Evolutionary conservation across 1,140 invertebrate species (phyloP).

Genomic region (Drosophila pseudoobscura): DNA sequence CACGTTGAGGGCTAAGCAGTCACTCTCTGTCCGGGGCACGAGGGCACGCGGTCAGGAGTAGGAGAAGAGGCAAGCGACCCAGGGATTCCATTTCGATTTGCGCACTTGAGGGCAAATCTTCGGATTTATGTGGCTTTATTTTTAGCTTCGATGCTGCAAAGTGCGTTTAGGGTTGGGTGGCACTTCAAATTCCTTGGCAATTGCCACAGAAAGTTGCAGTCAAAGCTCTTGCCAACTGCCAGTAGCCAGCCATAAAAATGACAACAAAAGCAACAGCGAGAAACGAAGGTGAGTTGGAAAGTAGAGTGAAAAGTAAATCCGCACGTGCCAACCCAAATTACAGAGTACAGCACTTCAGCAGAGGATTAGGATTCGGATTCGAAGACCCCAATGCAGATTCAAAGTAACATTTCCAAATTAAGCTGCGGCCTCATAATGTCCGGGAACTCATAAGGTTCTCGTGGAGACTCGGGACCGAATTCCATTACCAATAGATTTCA

Average conservation of each 20-base stretch:
- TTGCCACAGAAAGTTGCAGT: no score
- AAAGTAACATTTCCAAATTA: slow-evolving; percentile 37
- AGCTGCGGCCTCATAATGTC: slow-evolving; percentile 24
- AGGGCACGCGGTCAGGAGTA: background rate
- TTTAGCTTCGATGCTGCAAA: slow-evolving; percentile 45
- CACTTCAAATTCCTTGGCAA: background rate
- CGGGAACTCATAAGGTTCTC: slow-evolving; percentile 5
- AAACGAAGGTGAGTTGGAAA: slow-evolving; percentile 45
- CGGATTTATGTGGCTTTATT: slow-evolving; percentile 71
- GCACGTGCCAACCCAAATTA: slow-evolving; percentile 47
- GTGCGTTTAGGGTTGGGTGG: slow-evolving; percentile 25
- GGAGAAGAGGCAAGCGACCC: slow-evolving; percentile 22
- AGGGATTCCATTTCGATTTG: slow-evolving; percentile 56
- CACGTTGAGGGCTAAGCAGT: slow-evolving; percentile 54
- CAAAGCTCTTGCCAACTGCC: no score
- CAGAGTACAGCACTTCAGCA: slow-evolving; percentile 3
- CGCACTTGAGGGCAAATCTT: slow-evolving; percentile 65
- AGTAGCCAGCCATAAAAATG: slow-evolving; percentile 43
- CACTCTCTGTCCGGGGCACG: slow-evolving; percentile 14
- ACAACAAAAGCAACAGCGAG: slow-evolving; percentile 40
- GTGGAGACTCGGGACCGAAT: background rate
- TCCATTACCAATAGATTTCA: slow-evolving; percentile 38
- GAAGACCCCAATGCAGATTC: slow-evolving; percentile 39
- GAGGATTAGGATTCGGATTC: slow-evolving; percentile 1
- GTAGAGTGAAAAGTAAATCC: slow-evolving; percentile 49